A percentile compares a stretch with the other conserved stretches of the same genome.
These are phyloP conservation scores for Mellivora capensis DNA, from an alignment of 2,113 vertebrate genomes.

Conservation along the genomic window DNA sequence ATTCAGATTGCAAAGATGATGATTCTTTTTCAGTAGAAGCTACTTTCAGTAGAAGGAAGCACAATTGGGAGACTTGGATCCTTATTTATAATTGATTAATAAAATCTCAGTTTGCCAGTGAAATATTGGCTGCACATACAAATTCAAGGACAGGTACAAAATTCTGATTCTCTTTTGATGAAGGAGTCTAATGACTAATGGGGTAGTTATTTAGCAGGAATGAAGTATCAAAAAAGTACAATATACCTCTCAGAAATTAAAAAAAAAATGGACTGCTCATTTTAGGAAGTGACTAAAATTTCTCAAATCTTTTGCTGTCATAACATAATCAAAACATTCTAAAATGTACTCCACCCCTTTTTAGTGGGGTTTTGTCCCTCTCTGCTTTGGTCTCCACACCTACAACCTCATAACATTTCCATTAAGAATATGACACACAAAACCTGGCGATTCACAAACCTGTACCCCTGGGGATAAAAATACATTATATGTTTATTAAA, in stretches of 20 bases:
- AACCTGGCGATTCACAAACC: no score
- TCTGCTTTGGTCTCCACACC: not conserved
- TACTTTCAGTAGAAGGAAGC: not conserved
- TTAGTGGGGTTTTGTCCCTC: not conserved
- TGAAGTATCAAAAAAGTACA: not conserved
- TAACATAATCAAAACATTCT: not conserved
- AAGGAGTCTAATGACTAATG: not conserved
- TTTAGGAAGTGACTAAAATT: not conserved
- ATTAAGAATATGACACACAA: not conserved
- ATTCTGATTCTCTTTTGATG: not conserved
- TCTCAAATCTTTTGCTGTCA: not conserved
- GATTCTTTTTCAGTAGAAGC: not conserved
- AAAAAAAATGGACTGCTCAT: not conserved
- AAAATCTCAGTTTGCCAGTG: not conserved
- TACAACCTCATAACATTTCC: not conserved
- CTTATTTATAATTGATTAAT: not conserved
- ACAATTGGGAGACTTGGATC: not conserved
- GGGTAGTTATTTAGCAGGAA: not conserved
- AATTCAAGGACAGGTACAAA: not conserved
- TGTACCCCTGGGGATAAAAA: no score
- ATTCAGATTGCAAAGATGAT: not conserved
- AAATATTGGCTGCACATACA: not conserved
- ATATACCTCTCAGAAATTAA: not conserved
- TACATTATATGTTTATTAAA: no score
- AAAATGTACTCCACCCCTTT: not conserved